These are phyloP conservation scores for Oxygymnocypris stewartii DNA, from an alignment of 2,113 vertebrate species.

Conservation along the genomic window DNA sequence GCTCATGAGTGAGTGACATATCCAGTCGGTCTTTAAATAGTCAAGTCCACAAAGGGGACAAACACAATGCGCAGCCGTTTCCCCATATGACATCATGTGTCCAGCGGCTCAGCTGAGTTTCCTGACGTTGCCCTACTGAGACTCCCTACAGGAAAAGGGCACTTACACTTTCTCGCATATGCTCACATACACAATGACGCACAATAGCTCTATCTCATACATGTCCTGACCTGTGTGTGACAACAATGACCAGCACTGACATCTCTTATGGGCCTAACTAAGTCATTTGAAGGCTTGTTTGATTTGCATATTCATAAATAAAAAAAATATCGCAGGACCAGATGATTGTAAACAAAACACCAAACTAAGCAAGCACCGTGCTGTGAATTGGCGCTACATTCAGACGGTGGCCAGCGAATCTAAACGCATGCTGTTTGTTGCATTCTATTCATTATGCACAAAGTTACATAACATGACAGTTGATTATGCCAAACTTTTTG, in stretches of 20 bases:
- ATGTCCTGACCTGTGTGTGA: constrained; percentile 56
- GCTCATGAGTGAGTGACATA: constrained; percentile 33
- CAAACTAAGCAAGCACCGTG: not conserved
- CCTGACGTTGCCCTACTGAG: constrained; percentile 63
- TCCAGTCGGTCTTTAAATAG: constrained; percentile 52
- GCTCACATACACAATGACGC: constrained; percentile 9
- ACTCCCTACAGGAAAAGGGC: constrained; percentile 66
- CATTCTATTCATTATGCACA: constrained; percentile 10
- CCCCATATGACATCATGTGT: constrained; percentile 73
- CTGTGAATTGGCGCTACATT: not conserved
- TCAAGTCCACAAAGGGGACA: constrained; percentile 45
- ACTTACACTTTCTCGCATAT: constrained; percentile 19
- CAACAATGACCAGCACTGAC: not conserved
- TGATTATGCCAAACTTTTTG: not conserved
- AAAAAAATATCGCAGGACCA: not conserved
- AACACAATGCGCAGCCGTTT: constrained; percentile 71
- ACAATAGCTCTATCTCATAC: constrained; percentile 52
- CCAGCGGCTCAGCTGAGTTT: constrained; percentile 63
- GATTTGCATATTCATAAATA: constrained; percentile 20
- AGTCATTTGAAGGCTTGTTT: not conserved
- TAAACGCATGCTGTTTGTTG: constrained; percentile 4
- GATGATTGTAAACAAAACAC: constrained; percentile 16
- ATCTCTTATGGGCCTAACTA: not conserved
- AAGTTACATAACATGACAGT: not conserved
- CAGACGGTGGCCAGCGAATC: not conserved